phyloP scores from a whole-genome alignment of 2,797 vertebrate genomes.

The Rhynchotus rufescens region DNA sequence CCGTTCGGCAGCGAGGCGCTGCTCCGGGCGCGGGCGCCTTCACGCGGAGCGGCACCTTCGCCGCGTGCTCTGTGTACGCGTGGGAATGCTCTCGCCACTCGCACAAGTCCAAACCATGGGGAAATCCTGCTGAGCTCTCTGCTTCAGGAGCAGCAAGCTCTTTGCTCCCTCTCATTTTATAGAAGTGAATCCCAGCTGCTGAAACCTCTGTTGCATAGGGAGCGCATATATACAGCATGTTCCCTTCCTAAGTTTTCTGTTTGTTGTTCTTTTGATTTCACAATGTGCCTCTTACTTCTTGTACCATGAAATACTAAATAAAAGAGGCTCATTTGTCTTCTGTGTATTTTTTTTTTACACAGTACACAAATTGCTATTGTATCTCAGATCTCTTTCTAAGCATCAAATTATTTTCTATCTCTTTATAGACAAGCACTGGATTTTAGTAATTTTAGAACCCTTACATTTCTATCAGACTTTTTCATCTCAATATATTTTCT shows the following conservation, averaged over 20 bases:
- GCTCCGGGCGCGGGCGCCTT: not conserved
- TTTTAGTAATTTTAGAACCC: not conserved
- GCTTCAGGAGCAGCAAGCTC: not conserved
- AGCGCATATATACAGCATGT: not conserved
- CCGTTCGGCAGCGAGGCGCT: not conserved
- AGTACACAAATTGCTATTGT: fast-evolving
- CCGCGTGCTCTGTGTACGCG: not conserved
- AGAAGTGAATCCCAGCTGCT: not conserved
- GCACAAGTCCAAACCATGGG: not conserved
- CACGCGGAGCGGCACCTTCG: not conserved
- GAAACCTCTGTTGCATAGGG: not conserved
- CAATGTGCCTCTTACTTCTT: not conserved
- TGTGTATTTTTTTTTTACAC: not conserved
- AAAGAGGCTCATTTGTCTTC: not conserved
- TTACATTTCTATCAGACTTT: not conserved
- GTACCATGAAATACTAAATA: not conserved
- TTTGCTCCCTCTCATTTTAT: not conserved
- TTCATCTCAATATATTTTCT: not conserved
- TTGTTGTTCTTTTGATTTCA: not conserved
- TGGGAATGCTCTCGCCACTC: not conserved
- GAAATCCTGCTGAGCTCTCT: not conserved
- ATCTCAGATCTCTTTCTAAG: not conserved
- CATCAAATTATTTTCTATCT: not conserved
- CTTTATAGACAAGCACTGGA: not conserved
- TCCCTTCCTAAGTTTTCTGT: not conserved